Base-by-base conservation (phyloP, 2,888 invertebrate genomes). In the Diachrysia chrysitis region DNA sequence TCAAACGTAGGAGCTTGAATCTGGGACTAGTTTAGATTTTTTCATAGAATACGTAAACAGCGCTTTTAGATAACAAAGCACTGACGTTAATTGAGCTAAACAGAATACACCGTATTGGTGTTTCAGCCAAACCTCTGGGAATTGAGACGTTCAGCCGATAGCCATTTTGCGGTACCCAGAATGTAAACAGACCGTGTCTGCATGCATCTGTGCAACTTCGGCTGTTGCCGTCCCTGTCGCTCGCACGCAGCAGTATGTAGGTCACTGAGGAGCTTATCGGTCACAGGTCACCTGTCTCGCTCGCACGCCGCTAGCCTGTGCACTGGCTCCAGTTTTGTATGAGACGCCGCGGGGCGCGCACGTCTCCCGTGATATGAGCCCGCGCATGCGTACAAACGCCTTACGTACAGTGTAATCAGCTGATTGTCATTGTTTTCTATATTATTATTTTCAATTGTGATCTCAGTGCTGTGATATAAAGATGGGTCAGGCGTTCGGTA, bases 401-500 rank as follows among this genome's bases (percentile, higher is more conserved):
- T 72, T 69, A 75, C 73, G 80, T 80, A 71, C 73, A 62, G 77
- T 78, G 89, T 84, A 83, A 89, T 87, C 92, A 91, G 91, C 93
- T 92, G 92, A 86, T 85, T 85, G 82, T 79, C 82, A 81, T 72
- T 73, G 76, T 78, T 77, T 68, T 81, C 78, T 51, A 75, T 80
- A 76, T 84, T 79, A 76, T 82, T 80, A 51, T 79, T 81, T 56
- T 54, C 55, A 70, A 73, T 84, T 85, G 87, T 88, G 88, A 86
- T 87, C 84, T 87, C 83, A 84, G 89, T 90, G 90, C 85, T 87
- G 90, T 90, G 91, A 87, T 87, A 86, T 74, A 73, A 89, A 85
- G 79, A 95, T 95, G 95, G 95, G 95, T 71, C 95, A 95, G 79
- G 90, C 94, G 54, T 95, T 95, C 81, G 95, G 95, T 65, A 95